Evolutionary conservation across 2,888 invertebrate species (phyloP).

Genomic region (Archips xylosteana): DNA sequence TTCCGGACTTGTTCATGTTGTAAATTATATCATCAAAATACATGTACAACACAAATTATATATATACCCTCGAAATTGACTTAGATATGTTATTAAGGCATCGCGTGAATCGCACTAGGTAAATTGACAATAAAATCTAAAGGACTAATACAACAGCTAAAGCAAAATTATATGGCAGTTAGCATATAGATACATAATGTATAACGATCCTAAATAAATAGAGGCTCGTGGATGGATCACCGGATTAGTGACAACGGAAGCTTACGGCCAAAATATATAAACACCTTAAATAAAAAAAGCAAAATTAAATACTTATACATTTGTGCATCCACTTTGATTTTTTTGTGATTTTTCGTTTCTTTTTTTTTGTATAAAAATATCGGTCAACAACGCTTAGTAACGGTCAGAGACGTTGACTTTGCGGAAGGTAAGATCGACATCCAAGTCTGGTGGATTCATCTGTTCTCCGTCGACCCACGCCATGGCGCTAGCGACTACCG

Average conservation of each 20-base stretch:
- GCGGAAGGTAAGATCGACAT: conserved; percentile 68
- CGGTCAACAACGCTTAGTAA: conserved; percentile 61
- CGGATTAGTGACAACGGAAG: conserved; percentile 63
- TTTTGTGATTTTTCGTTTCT: conserved; percentile 72
- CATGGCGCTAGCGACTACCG: conserved; percentile 79
- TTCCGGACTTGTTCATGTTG: conserved; percentile 42
- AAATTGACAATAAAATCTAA: conserved; percentile 74
- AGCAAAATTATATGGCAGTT: conserved; percentile 80
- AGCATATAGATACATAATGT: conserved; percentile 59
- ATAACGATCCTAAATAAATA: conserved; percentile 57
- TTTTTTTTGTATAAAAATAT: conserved; percentile 77
- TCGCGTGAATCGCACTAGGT: conserved; percentile 84
- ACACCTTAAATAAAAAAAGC: conserved; percentile 70
- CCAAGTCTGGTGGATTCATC: conserved; percentile 63
- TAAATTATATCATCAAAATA: conserved; percentile 53
- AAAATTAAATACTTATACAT: conserved; percentile 70
- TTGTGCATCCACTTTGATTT: conserved; percentile 78
- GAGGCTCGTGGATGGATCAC: conserved; percentile 56
- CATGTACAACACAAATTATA: conserved; percentile 67
- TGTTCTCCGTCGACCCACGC: conserved; percentile 75
- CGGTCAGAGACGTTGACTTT: conserved; percentile 63
- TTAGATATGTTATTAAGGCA: conserved; percentile 86
- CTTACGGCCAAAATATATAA: conserved; percentile 81
- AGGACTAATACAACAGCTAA: conserved; percentile 83
- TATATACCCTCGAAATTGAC: conserved; percentile 81